Conservation (phyloP, 2,113 vertebrate genomes). For the Cairina moschata region DNA sequence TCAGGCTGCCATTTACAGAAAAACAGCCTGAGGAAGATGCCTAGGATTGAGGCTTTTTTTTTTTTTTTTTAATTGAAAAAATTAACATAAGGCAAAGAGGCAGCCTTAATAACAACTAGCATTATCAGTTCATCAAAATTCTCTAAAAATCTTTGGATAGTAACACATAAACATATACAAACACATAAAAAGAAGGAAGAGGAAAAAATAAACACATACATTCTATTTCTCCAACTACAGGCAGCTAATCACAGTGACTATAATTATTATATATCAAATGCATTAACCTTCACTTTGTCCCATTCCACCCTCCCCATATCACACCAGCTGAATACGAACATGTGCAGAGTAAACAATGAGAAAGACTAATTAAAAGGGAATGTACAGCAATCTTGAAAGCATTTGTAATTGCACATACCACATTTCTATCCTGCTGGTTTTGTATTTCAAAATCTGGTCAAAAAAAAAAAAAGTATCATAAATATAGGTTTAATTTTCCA, state of each 20-base stretch:
- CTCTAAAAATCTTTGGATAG: neutral
- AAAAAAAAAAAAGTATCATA: neutral
- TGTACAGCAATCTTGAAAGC: neutral
- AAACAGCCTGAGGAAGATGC: neutral
- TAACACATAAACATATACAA: neutral
- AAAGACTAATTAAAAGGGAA: constrained; percentile 24
- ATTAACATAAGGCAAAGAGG: neutral
- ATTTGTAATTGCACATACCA: neutral
- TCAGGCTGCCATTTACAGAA: neutral
- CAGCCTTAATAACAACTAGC: neutral
- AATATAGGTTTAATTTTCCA: neutral
- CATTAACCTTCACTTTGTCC: neutral
- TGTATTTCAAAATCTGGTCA: neutral
- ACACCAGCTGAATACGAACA: neutral
- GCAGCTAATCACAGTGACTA: neutral
- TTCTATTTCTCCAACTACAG: neutral
- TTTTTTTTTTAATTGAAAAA: neutral
- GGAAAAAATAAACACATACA: neutral
- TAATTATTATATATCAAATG: neutral
- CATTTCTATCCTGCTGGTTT: neutral
- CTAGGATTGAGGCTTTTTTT: neutral
- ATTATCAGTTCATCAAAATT: neutral
- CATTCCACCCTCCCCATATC: neutral
- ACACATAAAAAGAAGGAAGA: neutral
- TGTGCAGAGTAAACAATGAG: neutral